Conservation (phyloP, 2,113 vertebrate genomes). For the Gyps fulvus region DNA sequence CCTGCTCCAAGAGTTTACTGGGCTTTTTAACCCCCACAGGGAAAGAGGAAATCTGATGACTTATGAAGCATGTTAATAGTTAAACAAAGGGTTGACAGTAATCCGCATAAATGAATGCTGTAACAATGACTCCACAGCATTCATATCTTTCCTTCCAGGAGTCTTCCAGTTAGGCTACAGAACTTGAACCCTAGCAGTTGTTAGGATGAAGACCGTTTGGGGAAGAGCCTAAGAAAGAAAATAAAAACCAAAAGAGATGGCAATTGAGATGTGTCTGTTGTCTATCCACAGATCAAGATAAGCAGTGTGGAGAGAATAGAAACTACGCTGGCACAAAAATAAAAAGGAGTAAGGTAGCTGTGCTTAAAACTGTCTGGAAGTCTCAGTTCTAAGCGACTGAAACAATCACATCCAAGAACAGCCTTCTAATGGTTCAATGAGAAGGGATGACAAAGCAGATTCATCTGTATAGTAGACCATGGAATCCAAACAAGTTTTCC, state of each 20-base stretch:
- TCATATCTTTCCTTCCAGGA: neutral
- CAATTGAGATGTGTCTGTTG: neutral
- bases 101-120: neutral
- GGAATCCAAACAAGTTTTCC: neutral
- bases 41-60: neutral
- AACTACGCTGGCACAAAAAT: neutral
- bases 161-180: neutral
- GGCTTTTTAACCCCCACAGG: neutral
- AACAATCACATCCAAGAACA: neutral
- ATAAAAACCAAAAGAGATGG: neutral
- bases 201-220: neutral
- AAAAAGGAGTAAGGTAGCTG: neutral
- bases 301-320: neutral
- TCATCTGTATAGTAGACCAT: neutral
- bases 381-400: neutral
- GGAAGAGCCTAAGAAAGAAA: neutral
- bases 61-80: neutral
- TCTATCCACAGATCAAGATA: neutral
- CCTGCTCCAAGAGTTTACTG: neutral
- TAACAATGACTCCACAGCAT: neutral
- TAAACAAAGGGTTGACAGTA: neutral
- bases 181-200: neutral
- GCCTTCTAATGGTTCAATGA: neutral
- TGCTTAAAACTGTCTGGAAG: neutral
- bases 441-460: neutral